Percentiles rank a stretch among this genome's conserved stretches.
These are phyloP conservation scores for Trichonephila clavipes DNA, from an alignment of 1,140 invertebrate species.

Conservation along the genomic window DNA sequence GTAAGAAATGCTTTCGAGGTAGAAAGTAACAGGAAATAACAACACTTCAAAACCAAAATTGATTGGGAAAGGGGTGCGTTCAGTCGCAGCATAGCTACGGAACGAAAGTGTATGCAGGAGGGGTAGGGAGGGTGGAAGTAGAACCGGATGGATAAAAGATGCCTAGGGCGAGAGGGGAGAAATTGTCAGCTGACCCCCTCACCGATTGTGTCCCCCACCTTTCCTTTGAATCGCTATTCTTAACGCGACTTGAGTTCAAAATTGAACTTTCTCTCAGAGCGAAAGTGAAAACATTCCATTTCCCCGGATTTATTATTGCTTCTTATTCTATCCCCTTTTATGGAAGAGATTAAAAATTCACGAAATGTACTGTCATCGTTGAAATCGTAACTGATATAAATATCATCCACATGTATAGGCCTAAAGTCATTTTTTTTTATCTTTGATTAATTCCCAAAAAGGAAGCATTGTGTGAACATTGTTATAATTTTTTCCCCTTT, in stretches of 20 bases:
- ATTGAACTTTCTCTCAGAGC: not conserved
- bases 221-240: not conserved
- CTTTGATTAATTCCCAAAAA: too few species aligned
- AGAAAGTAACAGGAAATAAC: slow-evolving; percentile 20
- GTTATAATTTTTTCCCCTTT: too few species aligned
- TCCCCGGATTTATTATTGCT: not conserved
- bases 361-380: too few species aligned
- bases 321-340: not conserved
- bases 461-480: too few species aligned
- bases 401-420: too few species aligned
- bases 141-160: slow-evolving; percentile 17
- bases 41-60: slow-evolving; percentile 3
- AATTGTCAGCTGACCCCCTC: not conserved
- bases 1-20: not conserved
- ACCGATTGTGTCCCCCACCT: not conserved
- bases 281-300: slow-evolving; percentile 12
- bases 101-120: not conserved
- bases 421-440: too few species aligned
- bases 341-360: not conserved
- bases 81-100: not conserved
- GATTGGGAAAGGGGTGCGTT: not conserved
- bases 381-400: too few species aligned
- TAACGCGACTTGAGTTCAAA: not conserved
- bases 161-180: not conserved
- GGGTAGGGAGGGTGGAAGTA: not conserved